Evolutionary conservation across 2,113 vertebrate genomes (phyloP).

Genomic region (Stomatorhinus ivindoensis): DNA sequence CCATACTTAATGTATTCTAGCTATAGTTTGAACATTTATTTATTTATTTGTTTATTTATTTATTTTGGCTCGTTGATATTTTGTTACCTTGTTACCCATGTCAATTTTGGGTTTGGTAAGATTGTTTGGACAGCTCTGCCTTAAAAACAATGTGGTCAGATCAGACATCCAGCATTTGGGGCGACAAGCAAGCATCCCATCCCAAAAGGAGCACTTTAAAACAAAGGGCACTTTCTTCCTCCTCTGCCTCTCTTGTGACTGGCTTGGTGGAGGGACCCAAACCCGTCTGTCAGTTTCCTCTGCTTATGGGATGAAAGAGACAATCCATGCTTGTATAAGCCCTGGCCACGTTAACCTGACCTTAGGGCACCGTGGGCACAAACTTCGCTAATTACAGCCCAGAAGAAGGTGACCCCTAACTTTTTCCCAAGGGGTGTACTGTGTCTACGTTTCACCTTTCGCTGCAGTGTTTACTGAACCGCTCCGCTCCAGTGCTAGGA

Average conservation of each 20-base stretch:
- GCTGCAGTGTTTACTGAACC: not conserved
- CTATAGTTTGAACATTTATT: not conserved
- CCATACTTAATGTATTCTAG: not conserved
- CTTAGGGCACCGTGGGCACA: not conserved
- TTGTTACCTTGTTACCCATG: not conserved
- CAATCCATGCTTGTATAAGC: not conserved
- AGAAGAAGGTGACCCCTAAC: not conserved
- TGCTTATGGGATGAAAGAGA: slow-evolving; percentile 8
- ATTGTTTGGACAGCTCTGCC: not conserved
- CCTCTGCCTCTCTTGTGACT: slow-evolving; percentile 35
- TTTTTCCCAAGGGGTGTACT: not conserved
- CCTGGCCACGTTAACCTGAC: not conserved
- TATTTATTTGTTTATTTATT: not conserved
- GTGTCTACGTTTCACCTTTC: not conserved
- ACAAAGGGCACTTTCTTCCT: slow-evolving; percentile 47
- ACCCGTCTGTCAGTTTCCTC: not conserved
- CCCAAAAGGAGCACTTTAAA: slow-evolving; percentile 55
- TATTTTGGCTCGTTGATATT: not conserved
- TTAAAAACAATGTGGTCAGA: not conserved
- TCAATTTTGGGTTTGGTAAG: not conserved
- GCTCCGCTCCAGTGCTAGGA: not conserved
- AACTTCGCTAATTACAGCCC: not conserved
- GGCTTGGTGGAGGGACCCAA: not conserved
- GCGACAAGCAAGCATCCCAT: slow-evolving; percentile 24
- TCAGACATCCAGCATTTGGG: not conserved